phyloP scores from a whole-genome alignment of 2,113 vertebrate genomes.

The Petrocephalus zakoni region DNA sequence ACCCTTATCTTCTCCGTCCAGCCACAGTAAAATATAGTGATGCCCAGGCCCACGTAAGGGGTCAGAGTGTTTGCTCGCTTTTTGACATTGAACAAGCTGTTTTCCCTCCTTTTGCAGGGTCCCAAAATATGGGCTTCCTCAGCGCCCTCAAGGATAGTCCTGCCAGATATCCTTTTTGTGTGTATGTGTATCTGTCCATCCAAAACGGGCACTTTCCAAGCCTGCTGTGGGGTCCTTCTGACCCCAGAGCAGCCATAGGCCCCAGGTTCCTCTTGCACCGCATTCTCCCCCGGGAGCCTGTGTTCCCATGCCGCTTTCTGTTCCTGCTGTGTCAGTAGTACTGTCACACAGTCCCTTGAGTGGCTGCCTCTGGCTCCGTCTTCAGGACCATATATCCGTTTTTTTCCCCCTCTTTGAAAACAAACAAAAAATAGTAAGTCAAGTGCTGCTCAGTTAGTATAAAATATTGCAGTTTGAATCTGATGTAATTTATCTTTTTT shows the following conservation, averaged over 20 bases:
- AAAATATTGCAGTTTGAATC: neutral
- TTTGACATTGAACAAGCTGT: neutral
- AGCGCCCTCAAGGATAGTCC: slow-evolving; percentile 90
- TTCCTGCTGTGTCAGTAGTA: neutral
- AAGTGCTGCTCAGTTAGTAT: neutral
- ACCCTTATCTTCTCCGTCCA: neutral
- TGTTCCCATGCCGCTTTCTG: neutral
- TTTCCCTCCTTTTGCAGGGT: slow-evolving; percentile 60
- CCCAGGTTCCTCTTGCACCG: neutral
- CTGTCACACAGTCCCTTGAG: neutral
- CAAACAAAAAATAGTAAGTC: neutral
- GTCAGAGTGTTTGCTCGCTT: neutral
- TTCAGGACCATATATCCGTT: neutral
- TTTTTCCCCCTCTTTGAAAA: neutral
- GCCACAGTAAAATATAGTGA: neutral
- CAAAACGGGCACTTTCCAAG: neutral
- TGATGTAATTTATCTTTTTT: neutral
- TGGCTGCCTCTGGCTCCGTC: neutral
- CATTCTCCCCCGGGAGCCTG: neutral
- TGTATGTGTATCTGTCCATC: neutral
- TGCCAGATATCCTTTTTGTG: slow-evolving; percentile 87
- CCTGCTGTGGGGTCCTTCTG: neutral
- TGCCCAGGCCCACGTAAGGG: neutral
- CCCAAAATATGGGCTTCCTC: slow-evolving; percentile 79
- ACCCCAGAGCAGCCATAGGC: neutral